Evolutionary conservation across 2,797 vertebrate genomes (phyloP).

Genomic region (Octomys mimax): DNA sequence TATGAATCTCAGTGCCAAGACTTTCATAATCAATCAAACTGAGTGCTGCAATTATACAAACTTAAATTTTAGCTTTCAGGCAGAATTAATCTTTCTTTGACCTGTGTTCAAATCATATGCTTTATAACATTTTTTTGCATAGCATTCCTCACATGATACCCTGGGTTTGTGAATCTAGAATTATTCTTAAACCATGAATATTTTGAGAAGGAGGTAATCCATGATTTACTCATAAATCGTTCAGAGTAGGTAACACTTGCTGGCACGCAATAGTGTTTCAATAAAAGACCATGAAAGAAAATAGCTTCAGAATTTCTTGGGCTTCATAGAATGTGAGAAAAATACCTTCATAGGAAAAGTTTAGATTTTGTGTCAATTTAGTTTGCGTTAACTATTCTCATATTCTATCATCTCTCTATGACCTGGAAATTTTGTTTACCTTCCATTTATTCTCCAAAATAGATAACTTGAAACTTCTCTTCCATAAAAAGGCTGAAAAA

Average conservation of each 20-base stretch:
- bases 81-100: slow-evolving; percentile 39
- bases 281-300: slow-evolving; percentile 7
- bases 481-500: background rate
- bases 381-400: background rate
- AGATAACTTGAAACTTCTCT: background rate
- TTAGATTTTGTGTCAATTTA: background rate
- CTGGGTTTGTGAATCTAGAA: background rate
- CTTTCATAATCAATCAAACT: background rate
- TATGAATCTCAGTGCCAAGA: background rate
- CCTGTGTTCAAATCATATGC: background rate
- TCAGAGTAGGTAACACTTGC: background rate
- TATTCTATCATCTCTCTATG: background rate
- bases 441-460: background rate
- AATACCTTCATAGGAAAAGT: background rate
- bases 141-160: background rate
- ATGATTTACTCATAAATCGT: slow-evolving; percentile 6
- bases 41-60: background rate
- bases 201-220: background rate
- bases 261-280: background rate
- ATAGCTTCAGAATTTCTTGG: background rate
- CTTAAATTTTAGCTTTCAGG: background rate
- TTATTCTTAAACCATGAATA: slow-evolving; percentile 3
- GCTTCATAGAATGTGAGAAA: background rate
- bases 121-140: background rate
- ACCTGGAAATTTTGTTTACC: background rate